Percentiles rank a stretch among this genome's conserved stretches.
Conservation (phyloP, 1,140 invertebrate species). For the Littorina saxatilis region DNA sequence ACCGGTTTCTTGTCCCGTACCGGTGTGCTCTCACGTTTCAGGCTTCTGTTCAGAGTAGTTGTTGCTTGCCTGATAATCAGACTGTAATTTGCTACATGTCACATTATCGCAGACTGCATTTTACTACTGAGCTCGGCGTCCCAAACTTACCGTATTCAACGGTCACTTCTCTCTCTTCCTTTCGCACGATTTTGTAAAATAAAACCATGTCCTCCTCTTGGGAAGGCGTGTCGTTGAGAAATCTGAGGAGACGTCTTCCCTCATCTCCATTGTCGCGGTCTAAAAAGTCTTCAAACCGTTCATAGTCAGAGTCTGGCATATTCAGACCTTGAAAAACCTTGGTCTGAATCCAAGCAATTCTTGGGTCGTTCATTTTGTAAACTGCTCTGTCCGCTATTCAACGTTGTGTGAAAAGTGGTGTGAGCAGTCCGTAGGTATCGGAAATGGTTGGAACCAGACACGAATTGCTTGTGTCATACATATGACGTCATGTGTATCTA, state of each 20-base stretch:
- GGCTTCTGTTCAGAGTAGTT: not conserved
- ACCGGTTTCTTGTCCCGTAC: not conserved
- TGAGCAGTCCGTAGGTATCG: too few relatives aligned
- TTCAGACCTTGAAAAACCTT: not conserved
- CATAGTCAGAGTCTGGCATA: not conserved
- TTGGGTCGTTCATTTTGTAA: not conserved
- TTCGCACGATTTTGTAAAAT: not conserved
- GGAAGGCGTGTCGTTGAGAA: not conserved
- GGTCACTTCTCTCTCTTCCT: slow-evolving; percentile 4
- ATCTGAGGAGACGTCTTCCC: not conserved
- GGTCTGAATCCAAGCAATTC: not conserved
- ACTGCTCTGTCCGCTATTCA: not conserved
- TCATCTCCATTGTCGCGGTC: not conserved
- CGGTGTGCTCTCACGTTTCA: not conserved
- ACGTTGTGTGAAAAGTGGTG: too few relatives aligned
- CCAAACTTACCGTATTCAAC: not conserved
- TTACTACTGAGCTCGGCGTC: not conserved
- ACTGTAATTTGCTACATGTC: not conserved
- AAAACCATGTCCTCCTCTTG: not conserved
- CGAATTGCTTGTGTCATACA: not conserved
- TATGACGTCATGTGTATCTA: not conserved
- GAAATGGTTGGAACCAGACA: not conserved
- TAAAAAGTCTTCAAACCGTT: not conserved
- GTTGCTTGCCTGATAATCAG: not conserved
- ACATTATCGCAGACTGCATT: not conserved